A percentile compares a stretch with the other conserved stretches of the same genome.
Conservation (phyloP, 2,888 invertebrate species). For the Balanococcus diminutus region DNA sequence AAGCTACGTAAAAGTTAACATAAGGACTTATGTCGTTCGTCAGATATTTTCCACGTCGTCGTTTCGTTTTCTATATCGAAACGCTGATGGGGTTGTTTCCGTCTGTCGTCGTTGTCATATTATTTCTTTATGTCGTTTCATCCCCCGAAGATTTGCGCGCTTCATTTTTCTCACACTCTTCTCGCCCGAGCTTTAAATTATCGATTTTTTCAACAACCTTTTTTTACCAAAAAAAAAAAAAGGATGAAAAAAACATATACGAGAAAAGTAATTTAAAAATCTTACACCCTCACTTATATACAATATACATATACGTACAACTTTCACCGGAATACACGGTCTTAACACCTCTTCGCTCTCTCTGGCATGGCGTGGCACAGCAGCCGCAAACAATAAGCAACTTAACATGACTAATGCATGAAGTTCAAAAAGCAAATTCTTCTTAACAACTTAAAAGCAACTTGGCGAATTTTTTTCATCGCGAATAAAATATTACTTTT, state of each 20-base stretch:
- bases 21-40: conserved; percentile 39
- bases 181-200: neutral
- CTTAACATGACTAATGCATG: conserved; percentile 40
- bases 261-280: conserved; percentile 23
- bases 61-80: conserved; percentile 29
- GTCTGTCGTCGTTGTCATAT: conserved; percentile 40
- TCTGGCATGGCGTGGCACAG: neutral
- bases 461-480: neutral
- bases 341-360: neutral
- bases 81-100: conserved; percentile 39
- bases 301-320: neutral
- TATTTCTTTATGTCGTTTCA: conserved; percentile 43
- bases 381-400: conserved; percentile 3
- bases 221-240: too few relatives aligned
- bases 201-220: neutral
- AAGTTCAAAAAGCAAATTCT: conserved; percentile 33
- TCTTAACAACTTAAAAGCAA: conserved; percentile 33
- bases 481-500: conserved; percentile 26
- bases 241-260: too few relatives aligned
- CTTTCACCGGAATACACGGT: neutral
- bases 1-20: conserved; percentile 47
- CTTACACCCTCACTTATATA: neutral
- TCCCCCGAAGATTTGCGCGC: conserved; percentile 38
- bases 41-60: conserved; percentile 33
- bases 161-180: neutral